A percentile compares a stretch with the other conserved stretches of the same genome.
These are phyloP conservation scores for Panthera tigris DNA, from an alignment of 2,113 vertebrate species.

Conservation along the genomic window DNA sequence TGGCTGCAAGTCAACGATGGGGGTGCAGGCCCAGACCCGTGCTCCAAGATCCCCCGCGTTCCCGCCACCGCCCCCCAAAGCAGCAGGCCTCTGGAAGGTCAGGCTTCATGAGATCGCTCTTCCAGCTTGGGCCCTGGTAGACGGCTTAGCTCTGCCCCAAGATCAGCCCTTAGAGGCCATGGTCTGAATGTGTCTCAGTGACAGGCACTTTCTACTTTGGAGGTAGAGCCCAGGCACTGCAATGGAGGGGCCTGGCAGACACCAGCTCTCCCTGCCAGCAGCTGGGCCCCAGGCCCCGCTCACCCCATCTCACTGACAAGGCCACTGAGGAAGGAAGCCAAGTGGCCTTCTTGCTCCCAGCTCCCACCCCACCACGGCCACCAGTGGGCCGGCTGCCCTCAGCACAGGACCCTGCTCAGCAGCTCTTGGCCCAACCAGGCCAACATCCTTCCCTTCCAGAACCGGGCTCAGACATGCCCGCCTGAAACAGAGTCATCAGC, in stretches of 20 bases:
- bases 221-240: not conserved
- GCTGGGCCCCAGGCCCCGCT: not conserved
- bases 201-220: not conserved
- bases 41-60: not conserved
- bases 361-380: not conserved
- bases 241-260: not conserved
- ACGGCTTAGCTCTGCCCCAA: not conserved
- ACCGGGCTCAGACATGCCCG: not conserved
- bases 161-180: not conserved
- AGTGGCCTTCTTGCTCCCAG: not conserved
- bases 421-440: not conserved
- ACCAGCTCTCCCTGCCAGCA: not conserved
- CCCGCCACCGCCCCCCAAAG: fast-evolving
- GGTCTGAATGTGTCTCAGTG: not conserved
- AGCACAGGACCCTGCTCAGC: not conserved
- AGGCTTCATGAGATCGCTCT: not conserved
- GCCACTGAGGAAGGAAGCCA: not conserved
- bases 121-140: not conserved
- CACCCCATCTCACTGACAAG: not conserved
- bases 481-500: not conserved
- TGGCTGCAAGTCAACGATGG: not conserved
- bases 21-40: not conserved
- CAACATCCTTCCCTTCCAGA: not conserved
- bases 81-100: not conserved
- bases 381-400: not conserved